Evolutionary conservation across 2,888 invertebrate genomes (phyloP).

Genomic region (Deilephila elpenor): DNA sequence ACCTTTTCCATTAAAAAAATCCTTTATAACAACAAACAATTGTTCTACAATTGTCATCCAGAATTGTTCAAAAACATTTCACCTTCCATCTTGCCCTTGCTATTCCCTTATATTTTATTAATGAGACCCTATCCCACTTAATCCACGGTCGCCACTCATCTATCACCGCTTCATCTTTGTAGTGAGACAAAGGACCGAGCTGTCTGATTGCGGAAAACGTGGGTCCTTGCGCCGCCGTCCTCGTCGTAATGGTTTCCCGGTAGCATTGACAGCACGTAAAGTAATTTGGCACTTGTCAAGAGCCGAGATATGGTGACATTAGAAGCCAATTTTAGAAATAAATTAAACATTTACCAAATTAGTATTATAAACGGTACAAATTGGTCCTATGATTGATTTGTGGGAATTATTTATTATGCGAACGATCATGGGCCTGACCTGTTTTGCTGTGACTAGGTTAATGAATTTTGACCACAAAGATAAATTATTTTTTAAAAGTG

Average conservation of each 20-base stretch:
- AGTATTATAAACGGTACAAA: too few relatives aligned
- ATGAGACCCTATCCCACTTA: constrained; percentile 6
- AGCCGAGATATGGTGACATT: background rate
- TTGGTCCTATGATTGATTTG: too few relatives aligned
- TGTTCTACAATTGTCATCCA: too few relatives aligned
- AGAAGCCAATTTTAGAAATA: background rate
- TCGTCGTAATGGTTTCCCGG: constrained; percentile 59
- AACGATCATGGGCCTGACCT: too few relatives aligned
- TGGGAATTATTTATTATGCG: too few relatives aligned
- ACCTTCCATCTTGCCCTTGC: background rate
- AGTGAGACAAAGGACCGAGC: constrained; percentile 51
- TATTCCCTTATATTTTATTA: background rate
- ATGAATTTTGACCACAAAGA: too few relatives aligned
- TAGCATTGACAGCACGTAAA: constrained; percentile 46
- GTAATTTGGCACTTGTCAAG: constrained; percentile 34
- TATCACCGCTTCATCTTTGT: constrained; percentile 54
- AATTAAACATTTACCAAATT: background rate
- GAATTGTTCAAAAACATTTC: background rate
- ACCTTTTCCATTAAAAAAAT: too few relatives aligned
- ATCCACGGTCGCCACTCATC: constrained; percentile 27
- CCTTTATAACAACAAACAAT: too few relatives aligned
- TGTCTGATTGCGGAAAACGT: constrained; percentile 55
- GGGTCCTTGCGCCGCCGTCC: constrained; percentile 51
- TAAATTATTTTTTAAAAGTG: too few relatives aligned
- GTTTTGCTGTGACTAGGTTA: too few relatives aligned